Evolutionary conservation across 2,113 vertebrate species (phyloP), one percentile per base, ranked within the genome.

Genomic region (Ranitomeya variabilis): DNA sequence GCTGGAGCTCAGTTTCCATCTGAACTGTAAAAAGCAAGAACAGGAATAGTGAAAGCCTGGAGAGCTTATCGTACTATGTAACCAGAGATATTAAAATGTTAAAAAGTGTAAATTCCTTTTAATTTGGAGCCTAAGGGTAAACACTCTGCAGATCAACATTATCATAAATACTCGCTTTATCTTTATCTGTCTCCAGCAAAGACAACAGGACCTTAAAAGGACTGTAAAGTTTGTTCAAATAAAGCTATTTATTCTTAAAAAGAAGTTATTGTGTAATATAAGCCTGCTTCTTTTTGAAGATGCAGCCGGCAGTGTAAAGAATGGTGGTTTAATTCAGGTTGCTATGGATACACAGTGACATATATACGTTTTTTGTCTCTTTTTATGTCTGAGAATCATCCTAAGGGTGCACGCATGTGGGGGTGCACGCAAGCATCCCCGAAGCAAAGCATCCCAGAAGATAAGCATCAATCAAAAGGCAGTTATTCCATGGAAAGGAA

Each of bases 11-110:
- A 83, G 19, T 67, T 83, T 83, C 81, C 81, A 83, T 69, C 81
- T 83, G 45, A 83, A 83, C 81, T 83, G 60, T 67, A 83, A 83
- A 83, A 83, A 14, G 81, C 62, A 52, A 67, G 66, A 64, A 83
- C 21, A 83, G 81, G 71, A 52, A 83, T 23, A 67, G 81, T 52
- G 62, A 83, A 83, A 52, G 60, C 31, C 60, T 51, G 60, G 21
- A 52, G 2, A 67, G 52, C 60, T 66, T 45, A 45, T 69, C 45
- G 6, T 83, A 67, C 67, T 69, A 83, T 21, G 66, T 69, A 69
- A 67, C 37, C 51, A 14, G 81, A 85, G 55, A 74, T 74, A 83
- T 83, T 67, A n/a, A 67, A 66, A 64, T 45, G 80, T 83, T 66
- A 83, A 83, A 66, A 83, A 45, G 80, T 67, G 62, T 62, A 83